Evolutionary conservation across 53 echinoderm and acorn worm species (phyloP), one percentile per base, ranked within the genome.

Genomic region (Patiria pectinifera): DNA sequence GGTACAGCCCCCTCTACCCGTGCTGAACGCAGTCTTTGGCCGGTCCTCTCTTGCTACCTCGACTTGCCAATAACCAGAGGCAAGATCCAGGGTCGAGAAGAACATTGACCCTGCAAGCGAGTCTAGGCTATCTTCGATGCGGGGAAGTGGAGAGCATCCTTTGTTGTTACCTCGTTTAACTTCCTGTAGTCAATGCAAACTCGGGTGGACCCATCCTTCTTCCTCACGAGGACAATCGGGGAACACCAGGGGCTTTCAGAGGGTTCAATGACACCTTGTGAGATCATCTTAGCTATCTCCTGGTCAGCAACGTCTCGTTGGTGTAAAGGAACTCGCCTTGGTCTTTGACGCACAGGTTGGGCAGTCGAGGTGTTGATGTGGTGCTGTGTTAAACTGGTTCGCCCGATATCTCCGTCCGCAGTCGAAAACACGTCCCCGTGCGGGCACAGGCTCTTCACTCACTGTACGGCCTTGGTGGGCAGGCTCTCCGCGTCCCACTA

Each of bases 21-120:
- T 87, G 14, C 85, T 83, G 83, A 94, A 94, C 19, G 94, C 87
- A 24, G 92, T 94, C 76, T 92, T 87, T 45, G 69, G 87, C 78
- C 88, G 47, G 87, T 94, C 83, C 18, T 91, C 75, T 4, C 83
- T 59, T 24, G 78, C 76, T 48, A 93, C 58, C 43, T 35, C 35
- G 35, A 35, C 35, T 35, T 35, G 35, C 35, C 35, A 35, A 35
- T 35, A 35, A 35, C 35, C 35, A 35, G 35, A 35, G 35, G 35
- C 35, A 35, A 35, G 35, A 35, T 35, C 35, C 35, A 35, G 35
- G 74, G 88, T 91, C 2, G 86, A 86, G 53, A 93, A 91, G 43
- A 66, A 87, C 58, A 10, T 43, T 0, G 91, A 21, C 49, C 87
- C 91, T 21, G 87, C 60, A 70, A 95, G 35, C 8, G 93, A 86